phyloP scores from a whole-genome alignment of 2,113 vertebrate species.

The Miniopterus natalensis region DNA sequence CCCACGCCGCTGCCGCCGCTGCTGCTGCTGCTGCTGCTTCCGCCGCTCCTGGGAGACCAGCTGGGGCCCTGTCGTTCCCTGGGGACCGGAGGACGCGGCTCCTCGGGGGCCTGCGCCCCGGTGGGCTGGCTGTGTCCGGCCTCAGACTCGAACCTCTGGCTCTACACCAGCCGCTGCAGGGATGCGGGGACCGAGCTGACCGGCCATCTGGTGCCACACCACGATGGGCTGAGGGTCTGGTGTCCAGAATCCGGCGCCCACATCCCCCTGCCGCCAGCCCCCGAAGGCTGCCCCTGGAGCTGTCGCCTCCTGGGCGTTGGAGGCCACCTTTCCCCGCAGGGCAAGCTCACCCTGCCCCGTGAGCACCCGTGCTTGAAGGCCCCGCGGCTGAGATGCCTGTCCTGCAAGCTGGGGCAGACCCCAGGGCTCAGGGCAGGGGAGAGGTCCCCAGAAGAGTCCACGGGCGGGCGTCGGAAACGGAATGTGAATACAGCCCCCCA shows the following conservation, averaged over 20 bases:
- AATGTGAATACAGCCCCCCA: conserved; percentile 93
- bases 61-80: conserved; percentile 73
- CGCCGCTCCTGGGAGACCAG: conserved; percentile 64
- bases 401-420: conserved; percentile 80
- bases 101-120: conserved; percentile 56
- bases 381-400: conserved; percentile 78
- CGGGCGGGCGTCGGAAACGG: conserved; percentile 88
- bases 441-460: conserved; percentile 55
- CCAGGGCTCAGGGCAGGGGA: conserved; percentile 30
- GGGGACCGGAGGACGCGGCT: conserved; percentile 65
- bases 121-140: conserved; percentile 80
- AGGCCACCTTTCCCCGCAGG: conserved; percentile 83
- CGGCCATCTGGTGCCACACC: conserved; percentile 75
- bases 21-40: conserved; percentile 48
- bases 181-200: conserved; percentile 57
- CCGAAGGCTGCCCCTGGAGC: conserved; percentile 76
- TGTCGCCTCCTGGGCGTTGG: conserved; percentile 86
- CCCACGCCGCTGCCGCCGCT: conserved; percentile 33
- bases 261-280: conserved; percentile 78
- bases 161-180: conserved; percentile 77
- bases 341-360: conserved; percentile 86
- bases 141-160: conserved; percentile 76
- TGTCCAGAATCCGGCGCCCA: conserved; percentile 78
- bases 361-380: conserved; percentile 88
- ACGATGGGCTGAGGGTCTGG: conserved; percentile 78